Evolutionary conservation across 2,888 invertebrate genomes (phyloP).

Genomic region (Tenthredo mesomela): DNA sequence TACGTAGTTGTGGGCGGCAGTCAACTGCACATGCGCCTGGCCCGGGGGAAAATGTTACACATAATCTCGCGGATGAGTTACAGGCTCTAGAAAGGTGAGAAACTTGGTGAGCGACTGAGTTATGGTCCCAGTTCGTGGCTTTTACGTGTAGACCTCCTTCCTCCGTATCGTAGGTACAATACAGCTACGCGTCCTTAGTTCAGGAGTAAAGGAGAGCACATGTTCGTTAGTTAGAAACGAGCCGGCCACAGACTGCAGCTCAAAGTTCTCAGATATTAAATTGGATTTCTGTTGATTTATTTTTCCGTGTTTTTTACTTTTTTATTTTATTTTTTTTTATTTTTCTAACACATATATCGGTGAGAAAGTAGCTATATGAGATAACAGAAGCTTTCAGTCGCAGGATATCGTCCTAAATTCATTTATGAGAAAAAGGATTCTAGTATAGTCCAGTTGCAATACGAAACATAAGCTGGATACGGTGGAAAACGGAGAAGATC

Average conservation of each 20-base stretch:
- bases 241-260: background rate
- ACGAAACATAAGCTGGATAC: background rate
- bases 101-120: slow-evolving; percentile 53
- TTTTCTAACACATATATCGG: no score
- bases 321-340: background rate
- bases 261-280: background rate
- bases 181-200: background rate
- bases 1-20: slow-evolving; percentile 46
- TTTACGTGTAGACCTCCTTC: slow-evolving; percentile 44
- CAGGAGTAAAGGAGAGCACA: background rate
- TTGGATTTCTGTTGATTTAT: background rate
- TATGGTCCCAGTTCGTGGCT: slow-evolving; percentile 47
- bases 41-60: slow-evolving; percentile 43
- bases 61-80: slow-evolving; percentile 49
- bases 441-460: background rate
- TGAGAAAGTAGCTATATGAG: background rate
- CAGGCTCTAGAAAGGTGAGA: slow-evolving; percentile 48
- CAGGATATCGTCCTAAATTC: background rate
- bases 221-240: slow-evolving; percentile 29
- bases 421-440: background rate
- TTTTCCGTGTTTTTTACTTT: background rate
- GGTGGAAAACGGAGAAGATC: background rate
- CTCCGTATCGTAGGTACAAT: background rate
- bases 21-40: slow-evolving; percentile 39
- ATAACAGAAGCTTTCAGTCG: background rate